Conservation (phyloP, 2,113 vertebrate genomes). For the Australoheros scitulus region DNA sequence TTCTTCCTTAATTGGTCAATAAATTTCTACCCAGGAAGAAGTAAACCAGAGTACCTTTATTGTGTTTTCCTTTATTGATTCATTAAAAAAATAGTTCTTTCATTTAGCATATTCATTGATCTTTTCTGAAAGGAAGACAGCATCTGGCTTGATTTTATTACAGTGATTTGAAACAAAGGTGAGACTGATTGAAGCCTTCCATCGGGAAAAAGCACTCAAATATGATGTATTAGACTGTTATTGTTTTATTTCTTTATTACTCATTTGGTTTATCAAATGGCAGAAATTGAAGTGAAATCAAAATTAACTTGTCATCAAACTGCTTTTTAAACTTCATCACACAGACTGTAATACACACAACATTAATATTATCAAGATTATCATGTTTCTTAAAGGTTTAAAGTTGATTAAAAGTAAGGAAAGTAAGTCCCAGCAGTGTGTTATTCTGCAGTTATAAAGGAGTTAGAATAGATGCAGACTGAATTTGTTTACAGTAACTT, state of each 20-base stretch:
- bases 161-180: not conserved
- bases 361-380: too few species aligned
- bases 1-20: not conserved
- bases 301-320: not conserved
- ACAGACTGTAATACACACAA: too few species aligned
- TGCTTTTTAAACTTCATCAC: not conserved
- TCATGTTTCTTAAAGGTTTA: too few species aligned
- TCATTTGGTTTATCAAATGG: not conserved
- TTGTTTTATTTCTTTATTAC: not conserved
- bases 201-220: not conserved
- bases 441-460: not conserved
- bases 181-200: not conserved
- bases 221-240: not conserved
- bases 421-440: not conserved
- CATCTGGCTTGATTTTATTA: not conserved
- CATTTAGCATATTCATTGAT: accelerated
- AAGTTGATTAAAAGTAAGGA: too few species aligned
- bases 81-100: too few species aligned
- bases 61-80: too few species aligned
- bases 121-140: not conserved
- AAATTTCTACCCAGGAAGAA: not conserved
- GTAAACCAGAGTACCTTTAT: too few species aligned
- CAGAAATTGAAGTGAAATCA: not conserved
- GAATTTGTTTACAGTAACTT: not conserved
- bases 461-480: not conserved